Base-by-base conservation (phyloP, 1,140 invertebrate genomes). In the Babylonia areolata region DNA sequence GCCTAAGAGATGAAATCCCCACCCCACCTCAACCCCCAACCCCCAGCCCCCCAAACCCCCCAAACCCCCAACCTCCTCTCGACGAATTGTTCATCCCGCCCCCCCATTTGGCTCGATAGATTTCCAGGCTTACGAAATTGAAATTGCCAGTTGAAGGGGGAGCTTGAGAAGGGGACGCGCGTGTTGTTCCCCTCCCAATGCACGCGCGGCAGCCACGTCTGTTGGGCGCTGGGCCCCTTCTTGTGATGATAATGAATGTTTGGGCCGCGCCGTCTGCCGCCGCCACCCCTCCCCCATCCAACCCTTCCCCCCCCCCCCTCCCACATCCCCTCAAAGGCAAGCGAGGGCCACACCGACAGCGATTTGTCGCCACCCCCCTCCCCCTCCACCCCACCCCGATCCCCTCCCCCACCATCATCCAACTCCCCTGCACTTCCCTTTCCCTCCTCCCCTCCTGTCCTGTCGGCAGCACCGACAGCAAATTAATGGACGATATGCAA, bases 61-160 rank as follows among this genome's bases (percentile, higher is more conserved):
- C n/a, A n/a, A n/a, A n/a, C 58, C 9, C 28, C 2, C 2, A 6
- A 6, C 28, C 12, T 75, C 73, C 31, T 39, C 37, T 75, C 73
- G 31, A 75, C 73, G 73, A 75, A 75, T 39, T 75, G 33, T 75
- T 75, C 73, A 75, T 75, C 33, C 35, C 33, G 12, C 33, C 46
- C 33, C 46, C 23, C n/a, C 42, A n/a, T 35, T 58, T 33, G 37
- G 51, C 51, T 58, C 51, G 80, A 51, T 51, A 81, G 40, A 51
- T 81, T 81, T 81, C 80, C 28, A 54, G 20, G 42, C 80, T 81
- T 81, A 54, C 80, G n/a, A 58, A 81, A 81, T 81, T 81, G 80
- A 58, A 81, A 81, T 81, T 64, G 58, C 58, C 58, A 12, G 17
- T 64, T 64, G 58, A 64, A 64, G 58, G 58, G 6, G 58, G 3